Evolutionary conservation across 2,797 vertebrate species (phyloP).

Genomic region (Rallus crepitans): DNA sequence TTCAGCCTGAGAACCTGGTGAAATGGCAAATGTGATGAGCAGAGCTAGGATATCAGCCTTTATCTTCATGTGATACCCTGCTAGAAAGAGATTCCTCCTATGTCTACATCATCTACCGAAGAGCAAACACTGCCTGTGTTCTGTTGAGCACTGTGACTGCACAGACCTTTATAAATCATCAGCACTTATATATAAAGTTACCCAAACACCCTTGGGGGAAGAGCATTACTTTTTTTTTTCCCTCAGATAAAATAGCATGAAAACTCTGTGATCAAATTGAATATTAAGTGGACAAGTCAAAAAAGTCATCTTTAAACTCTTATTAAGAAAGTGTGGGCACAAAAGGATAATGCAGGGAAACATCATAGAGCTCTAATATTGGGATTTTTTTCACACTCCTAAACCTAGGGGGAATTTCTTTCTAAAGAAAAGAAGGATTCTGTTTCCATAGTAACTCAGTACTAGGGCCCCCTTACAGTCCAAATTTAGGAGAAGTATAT

Average conservation of each 20-base stretch:
- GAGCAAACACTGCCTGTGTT: background rate
- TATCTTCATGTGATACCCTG: background rate
- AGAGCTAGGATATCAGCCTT: background rate
- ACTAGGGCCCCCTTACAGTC: constrained; percentile 69
- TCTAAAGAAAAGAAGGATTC: constrained; percentile 73
- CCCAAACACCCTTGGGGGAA: background rate
- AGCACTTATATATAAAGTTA: background rate
- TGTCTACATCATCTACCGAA: background rate
- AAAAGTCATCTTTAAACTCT: background rate
- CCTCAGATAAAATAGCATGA: background rate
- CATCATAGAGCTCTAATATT: background rate
- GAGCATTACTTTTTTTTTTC: background rate
- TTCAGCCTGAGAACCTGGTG: background rate
- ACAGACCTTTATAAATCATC: background rate
- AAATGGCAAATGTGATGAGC: background rate
- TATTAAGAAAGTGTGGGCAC: background rate
- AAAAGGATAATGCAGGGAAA: background rate
- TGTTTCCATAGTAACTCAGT: constrained; percentile 81
- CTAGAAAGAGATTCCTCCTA: background rate
- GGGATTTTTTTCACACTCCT: constrained; percentile 46
- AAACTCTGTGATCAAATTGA: background rate
- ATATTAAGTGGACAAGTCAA: background rate
- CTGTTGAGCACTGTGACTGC: background rate
- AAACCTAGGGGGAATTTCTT: constrained; percentile 74
- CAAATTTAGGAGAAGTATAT: constrained; percentile 78